phyloP scores from a whole-genome alignment of 2,113 vertebrate species.

The Ammodytes dubius region DNA sequence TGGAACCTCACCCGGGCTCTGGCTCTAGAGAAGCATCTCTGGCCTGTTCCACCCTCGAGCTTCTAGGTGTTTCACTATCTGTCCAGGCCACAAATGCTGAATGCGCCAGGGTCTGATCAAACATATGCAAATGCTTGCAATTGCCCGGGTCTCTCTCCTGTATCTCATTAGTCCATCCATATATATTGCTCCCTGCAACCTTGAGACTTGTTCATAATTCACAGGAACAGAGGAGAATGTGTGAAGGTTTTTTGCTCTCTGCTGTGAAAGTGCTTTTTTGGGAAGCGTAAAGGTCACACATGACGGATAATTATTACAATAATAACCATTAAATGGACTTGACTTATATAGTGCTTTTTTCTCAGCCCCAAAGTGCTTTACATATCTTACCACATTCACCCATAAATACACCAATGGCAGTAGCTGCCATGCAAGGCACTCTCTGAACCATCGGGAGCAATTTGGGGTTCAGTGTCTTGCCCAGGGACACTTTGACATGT shows the following conservation, averaged over 20 bases:
- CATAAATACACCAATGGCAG: too few species aligned
- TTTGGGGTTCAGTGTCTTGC: too few species aligned
- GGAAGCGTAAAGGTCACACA: slow-evolving; percentile 40
- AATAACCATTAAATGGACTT: too few species aligned
- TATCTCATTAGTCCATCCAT: slow-evolving; percentile 52
- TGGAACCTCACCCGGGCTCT: neutral
- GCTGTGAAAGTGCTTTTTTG: neutral
- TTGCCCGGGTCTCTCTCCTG: slow-evolving; percentile 41
- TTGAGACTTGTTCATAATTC: slow-evolving; percentile 57
- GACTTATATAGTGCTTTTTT: too few species aligned
- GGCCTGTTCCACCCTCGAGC: slow-evolving; percentile 51
- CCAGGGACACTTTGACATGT: too few species aligned
- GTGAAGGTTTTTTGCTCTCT: slow-evolving; percentile 7
- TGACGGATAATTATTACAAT: slow-evolving; percentile 6
- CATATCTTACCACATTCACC: too few species aligned
- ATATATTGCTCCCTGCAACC: slow-evolving; percentile 39
- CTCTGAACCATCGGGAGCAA: too few species aligned
- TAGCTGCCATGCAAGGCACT: too few species aligned
- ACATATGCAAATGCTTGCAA: slow-evolving; percentile 64
- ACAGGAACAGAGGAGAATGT: slow-evolving; percentile 28
- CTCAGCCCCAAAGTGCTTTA: too few species aligned
- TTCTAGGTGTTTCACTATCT: slow-evolving; percentile 15
- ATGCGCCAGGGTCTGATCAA: slow-evolving; percentile 60
- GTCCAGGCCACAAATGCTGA: slow-evolving; percentile 33
- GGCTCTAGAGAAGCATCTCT: neutral